phyloP scores from a whole-genome alignment of 2,888 invertebrate genomes.

The Hoplodrina blanda region DNA sequence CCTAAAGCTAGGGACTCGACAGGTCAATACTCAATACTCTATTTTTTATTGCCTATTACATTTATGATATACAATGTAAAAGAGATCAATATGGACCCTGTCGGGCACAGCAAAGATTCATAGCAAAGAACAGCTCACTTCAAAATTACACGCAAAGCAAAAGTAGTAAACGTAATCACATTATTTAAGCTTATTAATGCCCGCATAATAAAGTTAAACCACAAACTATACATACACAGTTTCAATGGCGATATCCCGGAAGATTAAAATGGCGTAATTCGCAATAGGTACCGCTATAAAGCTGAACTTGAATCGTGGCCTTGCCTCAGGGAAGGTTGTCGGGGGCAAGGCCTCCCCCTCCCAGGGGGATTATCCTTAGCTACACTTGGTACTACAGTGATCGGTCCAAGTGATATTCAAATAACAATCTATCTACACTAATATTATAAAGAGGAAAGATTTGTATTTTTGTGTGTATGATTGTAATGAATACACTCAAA shows the following conservation, averaged over 20 bases:
- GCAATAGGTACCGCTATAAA: conserved; percentile 4
- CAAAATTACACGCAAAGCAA: no score
- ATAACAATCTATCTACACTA: background rate
- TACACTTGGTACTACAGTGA: conserved; percentile 49
- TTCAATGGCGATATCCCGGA: conserved; percentile 10
- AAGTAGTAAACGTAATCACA: conserved; percentile 1
- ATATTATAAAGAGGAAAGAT: no score
- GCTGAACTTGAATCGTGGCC: conserved; percentile 77
- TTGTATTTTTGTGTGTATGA: no score
- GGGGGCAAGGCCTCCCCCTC: conserved; percentile 63
- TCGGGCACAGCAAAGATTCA: no score
- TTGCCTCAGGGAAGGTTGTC: conserved; percentile 68
- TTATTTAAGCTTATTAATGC: conserved; percentile 19
- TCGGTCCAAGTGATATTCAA: conserved; percentile 45
- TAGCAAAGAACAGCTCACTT: no score
- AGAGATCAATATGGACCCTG: no score
- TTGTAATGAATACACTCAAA: no score
- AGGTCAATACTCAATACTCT: no score
- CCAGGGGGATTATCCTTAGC: conserved; percentile 65
- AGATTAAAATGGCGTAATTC: conserved; percentile 21
- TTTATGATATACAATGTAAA: no score
- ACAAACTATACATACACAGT: background rate
- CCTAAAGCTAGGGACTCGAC: no score
- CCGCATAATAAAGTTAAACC: conserved; percentile 21
- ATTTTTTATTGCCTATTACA: no score